Evolutionary conservation across 2,888 invertebrate species (phyloP).

Genomic region (Ochropleura plecta): DNA sequence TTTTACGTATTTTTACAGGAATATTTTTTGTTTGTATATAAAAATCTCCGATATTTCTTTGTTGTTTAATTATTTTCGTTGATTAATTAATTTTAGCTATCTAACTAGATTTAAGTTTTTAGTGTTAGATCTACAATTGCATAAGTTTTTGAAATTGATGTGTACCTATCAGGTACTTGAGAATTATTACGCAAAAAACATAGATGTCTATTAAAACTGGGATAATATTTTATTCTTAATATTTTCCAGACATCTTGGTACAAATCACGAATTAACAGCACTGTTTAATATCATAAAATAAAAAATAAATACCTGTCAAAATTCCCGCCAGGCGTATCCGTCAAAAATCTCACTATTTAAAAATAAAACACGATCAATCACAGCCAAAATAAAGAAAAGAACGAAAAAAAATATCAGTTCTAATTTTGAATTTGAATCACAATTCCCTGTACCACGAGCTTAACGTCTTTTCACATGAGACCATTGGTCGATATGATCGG

Average conservation of each 20-base stretch:
- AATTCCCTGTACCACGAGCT: constrained; percentile 51
- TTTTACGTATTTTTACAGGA: not conserved
- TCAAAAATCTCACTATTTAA: constrained; percentile 46
- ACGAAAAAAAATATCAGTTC: constrained; percentile 46
- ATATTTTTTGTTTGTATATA: no score
- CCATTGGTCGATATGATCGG: constrained; percentile 79
- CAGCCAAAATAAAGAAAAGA: constrained; percentile 41
- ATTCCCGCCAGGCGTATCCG: constrained; percentile 58
- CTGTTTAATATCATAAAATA: constrained; percentile 11
- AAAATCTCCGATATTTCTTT: not conserved
- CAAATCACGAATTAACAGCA: constrained; percentile 2
- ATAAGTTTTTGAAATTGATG: not conserved
- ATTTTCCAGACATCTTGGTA: not conserved
- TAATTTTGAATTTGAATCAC: constrained; percentile 63
- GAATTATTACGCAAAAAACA: not conserved
- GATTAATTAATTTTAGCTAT: not conserved
- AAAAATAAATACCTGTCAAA: constrained; percentile 68
- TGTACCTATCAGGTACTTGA: not conserved
- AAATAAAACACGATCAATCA: constrained; percentile 58
- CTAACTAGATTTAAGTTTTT: not conserved
- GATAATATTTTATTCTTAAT: not conserved
- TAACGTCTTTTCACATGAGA: constrained; percentile 70
- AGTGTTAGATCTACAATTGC: not conserved
- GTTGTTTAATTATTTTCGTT: not conserved
- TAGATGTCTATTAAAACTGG: not conserved